Percentiles rank a stretch among this genome's conserved stretches.
Evolutionary conservation across 23 tunicate genomes (phyloP).

Genomic region (Oikopleura dioica): DNA sequence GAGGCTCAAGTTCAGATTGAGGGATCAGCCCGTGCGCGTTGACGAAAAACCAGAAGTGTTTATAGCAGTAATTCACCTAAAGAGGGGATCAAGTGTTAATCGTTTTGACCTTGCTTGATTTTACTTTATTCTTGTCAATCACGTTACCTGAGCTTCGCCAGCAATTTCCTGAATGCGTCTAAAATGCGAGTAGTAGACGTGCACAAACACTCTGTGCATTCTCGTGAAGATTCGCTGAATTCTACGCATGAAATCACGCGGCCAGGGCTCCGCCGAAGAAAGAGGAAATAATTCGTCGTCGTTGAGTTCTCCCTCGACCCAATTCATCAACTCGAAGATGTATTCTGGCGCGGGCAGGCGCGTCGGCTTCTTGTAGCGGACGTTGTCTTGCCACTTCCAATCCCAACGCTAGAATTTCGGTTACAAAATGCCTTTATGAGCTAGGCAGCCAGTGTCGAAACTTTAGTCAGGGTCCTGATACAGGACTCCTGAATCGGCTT

Average conservation of each 20-base stretch:
- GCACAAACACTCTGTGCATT: constrained; percentile 78
- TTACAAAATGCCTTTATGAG: too few relatives aligned
- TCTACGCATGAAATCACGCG: constrained; percentile 34
- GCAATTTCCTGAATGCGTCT: constrained; percentile 50
- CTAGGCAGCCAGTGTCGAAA: too few relatives aligned
- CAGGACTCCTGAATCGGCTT: too few relatives aligned
- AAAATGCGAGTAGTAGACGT: constrained; percentile 87
- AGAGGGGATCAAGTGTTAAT: too few relatives aligned
- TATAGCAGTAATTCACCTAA: constrained; percentile 77
- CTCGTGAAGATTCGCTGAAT: constrained; percentile 71
- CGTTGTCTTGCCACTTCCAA: not conserved
- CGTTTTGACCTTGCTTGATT: not conserved
- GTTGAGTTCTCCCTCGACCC: constrained; percentile 76
- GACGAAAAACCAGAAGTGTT: constrained; percentile 80
- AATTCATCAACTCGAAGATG: constrained; percentile 50
- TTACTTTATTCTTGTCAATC: not conserved
- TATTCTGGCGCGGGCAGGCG: constrained; percentile 44
- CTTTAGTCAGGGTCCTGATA: too few relatives aligned
- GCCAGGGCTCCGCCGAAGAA: constrained; percentile 57
- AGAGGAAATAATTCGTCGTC: constrained; percentile 52
- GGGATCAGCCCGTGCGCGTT: constrained; percentile 31
- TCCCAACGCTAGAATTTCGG: not conserved
- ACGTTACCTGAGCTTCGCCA: constrained; percentile 53
- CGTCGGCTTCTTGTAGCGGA: constrained; percentile 65
- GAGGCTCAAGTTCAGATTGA: constrained; percentile 62